phyloP scores from a whole-genome alignment of 1,140 invertebrate species.

The Rhyzopertha dominica region DNA sequence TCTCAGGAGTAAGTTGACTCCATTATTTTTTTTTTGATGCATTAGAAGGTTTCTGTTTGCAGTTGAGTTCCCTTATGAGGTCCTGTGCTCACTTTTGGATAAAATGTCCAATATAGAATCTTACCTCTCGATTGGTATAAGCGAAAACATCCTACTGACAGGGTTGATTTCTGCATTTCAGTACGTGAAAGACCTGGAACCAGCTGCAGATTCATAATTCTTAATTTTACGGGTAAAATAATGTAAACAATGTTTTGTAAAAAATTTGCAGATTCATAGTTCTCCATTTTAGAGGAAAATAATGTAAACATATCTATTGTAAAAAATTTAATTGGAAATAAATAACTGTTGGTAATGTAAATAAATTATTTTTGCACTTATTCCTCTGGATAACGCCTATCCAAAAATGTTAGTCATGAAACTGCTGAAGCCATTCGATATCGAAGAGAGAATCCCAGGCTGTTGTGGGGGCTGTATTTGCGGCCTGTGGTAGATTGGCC shows the following conservation, averaged over 20 bases:
- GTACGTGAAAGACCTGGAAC: conserved; percentile 54
- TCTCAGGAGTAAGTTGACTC: conserved; percentile 71
- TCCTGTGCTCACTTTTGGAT: conserved; percentile 68
- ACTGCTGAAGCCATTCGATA: conserved; percentile 70
- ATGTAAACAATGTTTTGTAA: too few relatives aligned
- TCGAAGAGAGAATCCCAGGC: conserved; percentile 65
- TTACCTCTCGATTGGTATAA: conserved; percentile 68
- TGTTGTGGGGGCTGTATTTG: conserved; percentile 44
- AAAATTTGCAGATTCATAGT: too few relatives aligned
- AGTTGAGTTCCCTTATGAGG: conserved; percentile 77
- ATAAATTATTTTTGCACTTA: too few relatives aligned
- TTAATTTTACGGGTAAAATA: background rate
- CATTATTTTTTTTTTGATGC: background rate
- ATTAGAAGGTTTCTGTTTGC: conserved; percentile 41
- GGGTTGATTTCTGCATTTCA: conserved; percentile 76
- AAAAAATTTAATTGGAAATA: too few relatives aligned
- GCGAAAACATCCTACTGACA: conserved; percentile 81
- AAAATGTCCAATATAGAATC: conserved; percentile 82
- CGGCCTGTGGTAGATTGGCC: conserved; percentile 35
- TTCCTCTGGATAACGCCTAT: too few relatives aligned
- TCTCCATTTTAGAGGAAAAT: too few relatives aligned
- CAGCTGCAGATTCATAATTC: conserved; percentile 19
- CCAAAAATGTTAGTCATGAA: conserved; percentile 71
- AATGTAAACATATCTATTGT: too few relatives aligned
- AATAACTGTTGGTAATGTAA: too few relatives aligned